A percentile compares a stretch with the other conserved stretches of the same genome.
These are phyloP conservation scores for Parthenolecanium corni DNA, from an alignment of 2,888 invertebrate species.

Conservation along the genomic window DNA sequence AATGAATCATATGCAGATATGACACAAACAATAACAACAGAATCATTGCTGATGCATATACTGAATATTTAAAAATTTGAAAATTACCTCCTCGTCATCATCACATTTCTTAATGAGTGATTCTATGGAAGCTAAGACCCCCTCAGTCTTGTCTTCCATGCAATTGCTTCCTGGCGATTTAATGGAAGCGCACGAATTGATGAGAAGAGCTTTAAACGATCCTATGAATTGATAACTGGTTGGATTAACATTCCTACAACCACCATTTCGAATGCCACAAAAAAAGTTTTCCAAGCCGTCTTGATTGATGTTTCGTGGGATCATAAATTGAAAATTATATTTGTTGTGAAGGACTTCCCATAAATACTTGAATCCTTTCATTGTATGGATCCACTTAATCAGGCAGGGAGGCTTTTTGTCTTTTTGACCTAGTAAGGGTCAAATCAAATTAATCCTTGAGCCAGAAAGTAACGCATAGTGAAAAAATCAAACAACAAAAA, in stretches of 20 bases:
- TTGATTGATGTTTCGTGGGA: slow-evolving; percentile 7
- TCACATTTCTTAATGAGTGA: no score
- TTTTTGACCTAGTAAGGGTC: background rate
- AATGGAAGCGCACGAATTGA: background rate
- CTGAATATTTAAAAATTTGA: no score
- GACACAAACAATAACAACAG: no score
- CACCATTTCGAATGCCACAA: slow-evolving; percentile 7
- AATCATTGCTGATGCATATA: no score
- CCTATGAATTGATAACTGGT: slow-evolving; percentile 2
- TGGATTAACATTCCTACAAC: slow-evolving; percentile 8
- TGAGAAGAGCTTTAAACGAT: background rate
- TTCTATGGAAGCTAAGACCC: no score
- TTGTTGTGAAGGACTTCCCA: slow-evolving; percentile 1
- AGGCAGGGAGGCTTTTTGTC: background rate
- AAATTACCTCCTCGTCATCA: no score
- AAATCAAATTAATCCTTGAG: no score
- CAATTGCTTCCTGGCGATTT: background rate
- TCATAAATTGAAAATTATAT: slow-evolving; percentile 9
- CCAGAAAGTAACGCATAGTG: no score
- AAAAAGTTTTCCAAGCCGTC: slow-evolving; percentile 6
- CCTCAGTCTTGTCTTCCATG: background rate
- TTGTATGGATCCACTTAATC: slow-evolving; percentile 4
- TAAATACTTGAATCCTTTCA: background rate
- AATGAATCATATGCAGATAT: no score
- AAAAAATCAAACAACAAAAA: no score